phyloP scores from a whole-genome alignment of 2,797 vertebrate genomes.

The Cheirogaleus major region DNA sequence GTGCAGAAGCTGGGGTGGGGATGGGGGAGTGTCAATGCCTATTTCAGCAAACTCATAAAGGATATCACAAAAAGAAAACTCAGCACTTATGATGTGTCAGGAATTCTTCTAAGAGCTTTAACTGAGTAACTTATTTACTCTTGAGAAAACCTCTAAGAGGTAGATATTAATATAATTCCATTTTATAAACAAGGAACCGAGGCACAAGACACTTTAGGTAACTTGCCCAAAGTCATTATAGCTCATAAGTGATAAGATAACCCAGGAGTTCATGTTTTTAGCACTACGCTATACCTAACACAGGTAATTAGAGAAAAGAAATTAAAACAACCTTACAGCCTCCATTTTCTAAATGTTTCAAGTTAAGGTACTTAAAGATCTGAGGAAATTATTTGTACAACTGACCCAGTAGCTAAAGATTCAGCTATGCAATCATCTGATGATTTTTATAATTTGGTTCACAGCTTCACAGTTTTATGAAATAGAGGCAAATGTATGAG shows the following conservation, averaged over 20 bases:
- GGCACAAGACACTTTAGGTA: background rate
- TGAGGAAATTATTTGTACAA: conserved; percentile 19
- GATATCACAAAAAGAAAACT: background rate
- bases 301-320: background rate
- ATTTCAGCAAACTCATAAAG: background rate
- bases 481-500: background rate
- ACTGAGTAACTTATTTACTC: background rate
- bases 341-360: conserved; percentile 3
- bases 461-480: background rate
- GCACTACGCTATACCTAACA: background rate
- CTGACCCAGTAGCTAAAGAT: background rate
- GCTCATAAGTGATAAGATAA: background rate
- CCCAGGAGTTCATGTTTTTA: background rate
- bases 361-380: background rate
- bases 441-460: conserved; percentile 13
- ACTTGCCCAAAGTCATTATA: background rate
- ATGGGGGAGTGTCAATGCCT: background rate
- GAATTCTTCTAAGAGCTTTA: background rate
- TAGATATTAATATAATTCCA: background rate
- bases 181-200: background rate
- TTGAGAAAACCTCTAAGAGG: background rate
- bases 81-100: background rate
- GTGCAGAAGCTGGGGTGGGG: background rate
- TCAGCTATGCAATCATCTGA: background rate
- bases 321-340: background rate